phyloP scores from a whole-genome alignment of 2,888 invertebrate genomes.

The Chrysopilus asiliformis region DNA sequence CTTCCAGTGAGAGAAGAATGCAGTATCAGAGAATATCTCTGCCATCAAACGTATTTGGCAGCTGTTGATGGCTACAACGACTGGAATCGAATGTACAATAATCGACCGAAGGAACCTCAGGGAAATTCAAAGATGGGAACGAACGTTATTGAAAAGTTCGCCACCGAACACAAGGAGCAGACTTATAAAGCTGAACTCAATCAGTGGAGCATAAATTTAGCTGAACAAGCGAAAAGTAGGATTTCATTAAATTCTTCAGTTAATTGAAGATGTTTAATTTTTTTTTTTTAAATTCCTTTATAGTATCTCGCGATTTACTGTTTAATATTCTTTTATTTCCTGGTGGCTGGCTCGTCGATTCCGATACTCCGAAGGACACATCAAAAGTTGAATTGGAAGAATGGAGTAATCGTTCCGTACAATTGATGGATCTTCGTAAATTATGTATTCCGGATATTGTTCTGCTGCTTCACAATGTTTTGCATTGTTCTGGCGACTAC shows the following conservation, averaged over 20 bases:
- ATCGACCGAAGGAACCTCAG: constrained; percentile 59
- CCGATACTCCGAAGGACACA: constrained; percentile 40
- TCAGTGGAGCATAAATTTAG: constrained; percentile 56
- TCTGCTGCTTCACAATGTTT: constrained; percentile 62
- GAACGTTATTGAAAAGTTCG: constrained; percentile 77
- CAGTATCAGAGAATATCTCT: constrained; percentile 66
- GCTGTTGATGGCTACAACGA: constrained; percentile 78
- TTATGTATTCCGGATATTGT: constrained; percentile 75
- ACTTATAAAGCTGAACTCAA: constrained; percentile 66
- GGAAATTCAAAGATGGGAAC: constrained; percentile 41
- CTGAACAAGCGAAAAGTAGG: too few relatives aligned
- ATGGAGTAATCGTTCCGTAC: constrained; percentile 43
- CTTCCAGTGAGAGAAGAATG: constrained; percentile 38
- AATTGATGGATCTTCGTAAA: constrained; percentile 60
- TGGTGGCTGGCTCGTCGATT: constrained; percentile 80
- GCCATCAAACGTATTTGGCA: constrained; percentile 75
- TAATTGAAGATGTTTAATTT: constrained; percentile 4
- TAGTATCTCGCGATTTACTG: constrained; percentile 62
- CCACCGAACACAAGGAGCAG: constrained; percentile 69
- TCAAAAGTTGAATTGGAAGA: constrained; percentile 36
- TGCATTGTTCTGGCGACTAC: constrained; percentile 60
- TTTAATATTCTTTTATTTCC: constrained; percentile 82
- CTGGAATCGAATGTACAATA: constrained; percentile 75
- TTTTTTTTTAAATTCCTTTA: too few relatives aligned
- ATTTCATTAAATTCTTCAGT: neutral